Evolutionary conservation across 2,113 vertebrate species (phyloP), one percentile per base, ranked within the genome.

Genomic region (Psittacula cyanocephala): DNA sequence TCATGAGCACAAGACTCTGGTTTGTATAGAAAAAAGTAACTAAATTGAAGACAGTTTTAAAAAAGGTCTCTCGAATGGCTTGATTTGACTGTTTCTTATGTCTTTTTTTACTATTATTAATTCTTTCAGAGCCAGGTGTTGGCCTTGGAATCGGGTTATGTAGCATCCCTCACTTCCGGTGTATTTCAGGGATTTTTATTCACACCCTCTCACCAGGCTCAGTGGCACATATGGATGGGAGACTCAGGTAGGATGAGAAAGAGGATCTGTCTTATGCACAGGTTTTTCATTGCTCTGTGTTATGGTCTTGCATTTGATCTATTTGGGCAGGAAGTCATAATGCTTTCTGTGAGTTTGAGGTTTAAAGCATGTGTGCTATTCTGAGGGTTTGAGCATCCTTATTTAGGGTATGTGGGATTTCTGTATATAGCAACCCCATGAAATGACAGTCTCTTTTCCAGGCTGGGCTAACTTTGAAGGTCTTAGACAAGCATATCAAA

Each of bases 141-240:
- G 99, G 99, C 17, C 97, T 99, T 92, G 99, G 99, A 16, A 99
- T 99, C 1, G 99, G 99, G 33, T 96, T 99, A 69, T 99, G 99
- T 86, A 99, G 98, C 22, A 97, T 99, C 37, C 99, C 99, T 47
- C 97, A 98, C 46, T 97, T 97, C 81, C 98, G 98, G 19, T 98
- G 98, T 50, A 98, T 98, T 88, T 98, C 99, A 0, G 98, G 98
- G 50, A 98, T 99, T 93, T 99, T 99, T 88, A 98, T 99, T 43
- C 99, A 99, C 85, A 98, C 99, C 3, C 98, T 99, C 17, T 99
- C 99, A 0, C 99, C 99, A 3, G 99, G 99, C 35, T 99, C 99
- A 0, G 98, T 99, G 87, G 99, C 99, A 2, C 99, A 99, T 74
- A 98, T 99, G 98, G 99, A 99, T 7, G 98, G 98, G 18, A 97